A percentile compares a stretch with the other conserved stretches of the same genome.
phyloP scores from a whole-genome alignment of 2,797 vertebrate species.

The Limnodromus scolopaceus region DNA sequence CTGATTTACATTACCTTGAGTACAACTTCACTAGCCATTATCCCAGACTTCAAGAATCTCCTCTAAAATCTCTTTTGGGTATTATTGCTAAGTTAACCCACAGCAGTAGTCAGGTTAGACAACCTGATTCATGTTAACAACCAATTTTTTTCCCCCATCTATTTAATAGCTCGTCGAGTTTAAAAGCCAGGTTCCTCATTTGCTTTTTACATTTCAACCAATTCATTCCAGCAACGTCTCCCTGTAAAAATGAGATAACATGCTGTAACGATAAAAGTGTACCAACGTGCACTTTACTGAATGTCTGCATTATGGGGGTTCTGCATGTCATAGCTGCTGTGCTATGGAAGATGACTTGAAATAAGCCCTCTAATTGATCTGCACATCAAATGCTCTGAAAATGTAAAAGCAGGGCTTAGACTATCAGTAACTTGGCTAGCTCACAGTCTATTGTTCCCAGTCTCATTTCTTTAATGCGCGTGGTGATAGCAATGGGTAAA shows the following conservation, averaged over 20 bases:
- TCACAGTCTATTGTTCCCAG: background rate
- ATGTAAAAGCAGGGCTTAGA: slow-evolving; percentile 17
- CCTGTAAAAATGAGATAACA: slow-evolving; percentile 34
- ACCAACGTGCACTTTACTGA: background rate
- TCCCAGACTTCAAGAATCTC: background rate
- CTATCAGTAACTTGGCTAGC: background rate
- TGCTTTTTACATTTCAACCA: slow-evolving; percentile 11
- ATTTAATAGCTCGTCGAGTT: slow-evolving; percentile 19
- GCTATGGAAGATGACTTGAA: background rate
- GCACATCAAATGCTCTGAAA: slow-evolving; percentile 45
- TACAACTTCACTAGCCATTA: background rate
- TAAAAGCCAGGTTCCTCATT: slow-evolving; percentile 22
- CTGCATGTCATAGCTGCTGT: slow-evolving; percentile 20
- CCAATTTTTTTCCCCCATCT: background rate
- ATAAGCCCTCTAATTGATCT: slow-evolving; percentile 29
- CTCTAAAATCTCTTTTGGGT: background rate
- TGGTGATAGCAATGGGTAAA: background rate
- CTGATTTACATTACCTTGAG: background rate
- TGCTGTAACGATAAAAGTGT: slow-evolving; percentile 44
- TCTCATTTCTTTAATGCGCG: background rate
- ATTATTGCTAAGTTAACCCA: background rate
- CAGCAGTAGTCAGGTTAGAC: background rate
- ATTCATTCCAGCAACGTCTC: background rate
- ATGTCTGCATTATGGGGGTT: background rate
- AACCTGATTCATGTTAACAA: slow-evolving; percentile 9